Evolutionary conservation across 2,888 invertebrate species (phyloP).

Genomic region (Trimorus sp.): DNA sequence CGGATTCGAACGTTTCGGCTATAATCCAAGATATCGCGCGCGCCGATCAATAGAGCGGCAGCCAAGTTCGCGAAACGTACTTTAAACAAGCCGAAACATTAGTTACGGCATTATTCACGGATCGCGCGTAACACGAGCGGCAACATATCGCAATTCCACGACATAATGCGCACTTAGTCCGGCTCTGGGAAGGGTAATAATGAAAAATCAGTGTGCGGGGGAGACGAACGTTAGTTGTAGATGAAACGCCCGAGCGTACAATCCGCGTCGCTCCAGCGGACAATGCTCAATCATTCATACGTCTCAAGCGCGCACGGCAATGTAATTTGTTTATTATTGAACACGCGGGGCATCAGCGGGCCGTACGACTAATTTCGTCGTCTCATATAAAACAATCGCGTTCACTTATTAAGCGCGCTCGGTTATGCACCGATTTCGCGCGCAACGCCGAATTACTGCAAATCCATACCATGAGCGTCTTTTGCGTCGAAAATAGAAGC

Average conservation of each 20-base stretch:
- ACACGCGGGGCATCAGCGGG: too few species aligned
- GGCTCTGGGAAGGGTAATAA: conserved; percentile 34
- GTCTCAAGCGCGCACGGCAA: background rate
- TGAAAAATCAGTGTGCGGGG: conserved; percentile 34
- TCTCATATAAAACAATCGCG: too few species aligned
- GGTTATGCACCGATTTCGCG: too few species aligned
- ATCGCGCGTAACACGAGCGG: conserved; percentile 22
- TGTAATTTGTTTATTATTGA: background rate
- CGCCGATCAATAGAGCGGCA: background rate
- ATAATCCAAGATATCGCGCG: too few species aligned
- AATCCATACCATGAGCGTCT: too few species aligned
- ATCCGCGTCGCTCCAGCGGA: conserved; percentile 3
- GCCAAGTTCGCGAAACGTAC: conserved; percentile 3
- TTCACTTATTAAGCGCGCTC: too few species aligned
- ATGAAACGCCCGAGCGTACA: conserved; percentile 37
- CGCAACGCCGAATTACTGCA: too few species aligned
- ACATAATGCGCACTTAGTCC: conserved; percentile 29
- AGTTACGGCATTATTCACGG: conserved; percentile 13
- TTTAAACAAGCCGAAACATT: conserved; percentile 27
- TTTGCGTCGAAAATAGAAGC: too few species aligned
- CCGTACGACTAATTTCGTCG: too few species aligned
- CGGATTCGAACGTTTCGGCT: too few species aligned
- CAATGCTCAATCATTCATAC: conserved; percentile 27
- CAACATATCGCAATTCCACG: conserved; percentile 29
- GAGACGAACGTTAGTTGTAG: conserved; percentile 40